Conservation (phyloP, 2,113 vertebrate species). For the Laticauda laticaudata region DNA sequence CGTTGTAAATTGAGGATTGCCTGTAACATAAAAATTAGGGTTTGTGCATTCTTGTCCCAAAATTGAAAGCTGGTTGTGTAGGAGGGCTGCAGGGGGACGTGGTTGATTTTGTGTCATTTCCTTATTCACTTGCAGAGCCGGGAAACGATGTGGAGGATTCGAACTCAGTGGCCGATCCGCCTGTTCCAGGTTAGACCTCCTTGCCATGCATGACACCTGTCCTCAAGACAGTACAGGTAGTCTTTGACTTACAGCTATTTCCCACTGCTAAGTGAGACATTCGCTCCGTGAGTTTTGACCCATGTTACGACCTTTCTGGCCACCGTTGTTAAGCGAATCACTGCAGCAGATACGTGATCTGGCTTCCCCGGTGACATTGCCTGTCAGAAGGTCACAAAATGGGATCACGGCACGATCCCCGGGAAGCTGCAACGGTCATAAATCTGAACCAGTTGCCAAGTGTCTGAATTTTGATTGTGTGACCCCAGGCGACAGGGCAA, state of each 20-base stretch:
- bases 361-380: background rate
- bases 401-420: background rate
- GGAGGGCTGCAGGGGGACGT: background rate
- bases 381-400: background rate
- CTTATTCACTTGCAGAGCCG: slow-evolving; percentile 12
- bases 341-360: background rate
- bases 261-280: background rate
- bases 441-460: background rate
- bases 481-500: background rate
- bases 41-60: background rate
- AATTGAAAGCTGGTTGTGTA: background rate
- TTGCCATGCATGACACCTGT: background rate
- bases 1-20: background rate
- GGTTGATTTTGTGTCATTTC: background rate
- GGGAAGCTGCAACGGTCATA: background rate
- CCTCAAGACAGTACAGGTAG: background rate
- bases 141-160: slow-evolving; percentile 33
- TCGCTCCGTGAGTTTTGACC: background rate
- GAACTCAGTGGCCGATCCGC: slow-evolving; percentile 16
- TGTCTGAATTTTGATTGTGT: background rate
- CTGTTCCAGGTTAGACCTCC: slow-evolving; percentile 1
- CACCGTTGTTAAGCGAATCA: background rate
- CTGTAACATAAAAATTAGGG: background rate
- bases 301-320: background rate
- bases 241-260: background rate